Percentiles rank a stretch among this genome's conserved stretches.
phyloP scores from a whole-genome alignment of 2,888 invertebrate genomes.

The Tethea ocularis region DNA sequence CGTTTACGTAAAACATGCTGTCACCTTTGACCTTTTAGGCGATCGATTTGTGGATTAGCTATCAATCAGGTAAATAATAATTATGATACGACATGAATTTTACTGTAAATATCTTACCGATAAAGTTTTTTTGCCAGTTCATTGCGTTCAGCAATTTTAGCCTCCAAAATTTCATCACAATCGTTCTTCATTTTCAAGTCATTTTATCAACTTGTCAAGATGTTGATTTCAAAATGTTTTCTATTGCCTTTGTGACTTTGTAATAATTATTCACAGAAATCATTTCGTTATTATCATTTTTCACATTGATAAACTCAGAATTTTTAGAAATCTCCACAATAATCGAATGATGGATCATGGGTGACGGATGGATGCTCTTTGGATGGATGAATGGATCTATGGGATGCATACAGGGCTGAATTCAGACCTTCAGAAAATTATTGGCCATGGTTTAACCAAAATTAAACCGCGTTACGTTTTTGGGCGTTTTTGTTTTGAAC shows the following conservation, averaged over 20 bases:
- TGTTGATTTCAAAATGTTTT: slow-evolving; percentile 54
- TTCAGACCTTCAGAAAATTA: no score
- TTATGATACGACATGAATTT: neutral
- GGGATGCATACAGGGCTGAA: no score
- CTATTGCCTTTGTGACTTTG: slow-evolving; percentile 41
- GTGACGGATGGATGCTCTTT: neutral
- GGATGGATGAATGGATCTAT: neutral
- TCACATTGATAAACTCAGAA: slow-evolving; percentile 31
- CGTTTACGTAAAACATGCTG: neutral
- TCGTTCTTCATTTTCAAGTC: slow-evolving; percentile 82
- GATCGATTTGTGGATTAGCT: slow-evolving; percentile 3
- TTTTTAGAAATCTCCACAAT: slow-evolving; percentile 26
- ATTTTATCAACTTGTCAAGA: slow-evolving; percentile 75
- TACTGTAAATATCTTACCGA: slow-evolving; percentile 56
- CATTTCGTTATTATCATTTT: slow-evolving; percentile 58
- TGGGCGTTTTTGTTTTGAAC: no score
- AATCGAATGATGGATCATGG: slow-evolving; percentile 13
- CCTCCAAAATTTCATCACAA: slow-evolving; percentile 71
- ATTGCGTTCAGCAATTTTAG: slow-evolving; percentile 72
- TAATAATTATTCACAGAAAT: slow-evolving; percentile 38
- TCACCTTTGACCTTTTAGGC: slow-evolving; percentile 34
- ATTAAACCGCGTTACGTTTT: no score
- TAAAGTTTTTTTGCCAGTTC: slow-evolving; percentile 80
- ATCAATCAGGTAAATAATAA: neutral
- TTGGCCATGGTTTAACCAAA: no score